Conservation (phyloP, 2,113 vertebrate genomes). For the Cavia porcellus region DNA sequence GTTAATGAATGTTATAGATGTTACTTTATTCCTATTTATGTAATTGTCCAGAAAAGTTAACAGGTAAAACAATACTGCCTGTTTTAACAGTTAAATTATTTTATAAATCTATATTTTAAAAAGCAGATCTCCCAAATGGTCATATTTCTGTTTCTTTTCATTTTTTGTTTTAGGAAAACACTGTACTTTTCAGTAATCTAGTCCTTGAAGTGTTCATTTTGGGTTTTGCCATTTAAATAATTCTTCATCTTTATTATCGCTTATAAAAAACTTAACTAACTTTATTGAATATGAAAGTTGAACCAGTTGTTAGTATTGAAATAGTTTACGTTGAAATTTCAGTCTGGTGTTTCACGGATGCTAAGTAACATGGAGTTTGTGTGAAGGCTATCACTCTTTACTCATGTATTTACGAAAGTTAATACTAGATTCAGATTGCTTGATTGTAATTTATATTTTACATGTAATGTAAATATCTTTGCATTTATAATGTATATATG, state of each 20-base stretch:
- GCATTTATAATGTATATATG: not conserved
- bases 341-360: not conserved
- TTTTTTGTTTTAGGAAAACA: conserved; percentile 55
- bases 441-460: conserved; percentile 36
- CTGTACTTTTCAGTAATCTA: not conserved
- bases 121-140: conserved; percentile 15
- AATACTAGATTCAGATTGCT: conserved; percentile 41
- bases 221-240: conserved; percentile 14
- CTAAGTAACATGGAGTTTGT: not conserved
- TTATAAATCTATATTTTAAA: conserved; percentile 14
- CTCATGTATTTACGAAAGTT: conserved; percentile 48
- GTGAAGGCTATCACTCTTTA: not conserved
- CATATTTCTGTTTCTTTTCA: conserved; percentile 15
- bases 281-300: conserved; percentile 13
- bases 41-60: conserved; percentile 48
- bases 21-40: conserved; percentile 20
- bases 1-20: not conserved
- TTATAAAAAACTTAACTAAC: conserved; percentile 44
- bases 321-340: conserved; percentile 9
- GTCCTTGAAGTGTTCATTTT: not conserved
- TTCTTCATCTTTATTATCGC: conserved; percentile 21
- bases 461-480: conserved; percentile 35
- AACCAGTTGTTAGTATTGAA: not conserved
- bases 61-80: not conserved
- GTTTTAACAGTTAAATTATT: conserved; percentile 52